Percentiles rank a stretch among this genome's conserved stretches.
Evolutionary conservation across 2,888 invertebrate genomes (phyloP).

Genomic region (Drosophila nigricruria): DNA sequence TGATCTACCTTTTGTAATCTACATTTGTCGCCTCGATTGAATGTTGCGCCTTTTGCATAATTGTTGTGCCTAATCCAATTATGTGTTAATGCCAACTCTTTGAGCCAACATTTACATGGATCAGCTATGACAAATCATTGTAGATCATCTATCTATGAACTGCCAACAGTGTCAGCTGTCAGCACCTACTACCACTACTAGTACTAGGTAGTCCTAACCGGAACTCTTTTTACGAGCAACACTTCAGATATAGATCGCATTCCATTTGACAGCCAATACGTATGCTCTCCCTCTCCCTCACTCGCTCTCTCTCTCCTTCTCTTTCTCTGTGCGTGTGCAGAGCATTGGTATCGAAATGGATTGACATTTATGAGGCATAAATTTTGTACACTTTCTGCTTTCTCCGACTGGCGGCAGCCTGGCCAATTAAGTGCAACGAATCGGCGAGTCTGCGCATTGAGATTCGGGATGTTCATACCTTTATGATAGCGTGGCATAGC

Average conservation of each 20-base stretch:
- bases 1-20: background rate
- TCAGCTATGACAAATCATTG: conserved; percentile 22
- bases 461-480: conserved; percentile 49
- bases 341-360: conserved; percentile 27
- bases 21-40: background rate
- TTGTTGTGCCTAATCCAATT: conserved; percentile 15
- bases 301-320: background rate
- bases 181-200: conserved; percentile 17
- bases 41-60: conserved; percentile 4
- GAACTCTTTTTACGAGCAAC: conserved; percentile 41
- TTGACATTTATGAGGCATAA: conserved; percentile 78
- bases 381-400: conserved; percentile 66
- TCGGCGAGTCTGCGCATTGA: conserved; percentile 28
- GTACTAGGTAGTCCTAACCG: background rate
- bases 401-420: conserved; percentile 33
- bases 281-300: no score
- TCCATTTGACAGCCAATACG: conserved; percentile 9
- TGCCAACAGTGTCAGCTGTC: conserved; percentile 25
- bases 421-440: conserved; percentile 78
- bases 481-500: conserved; percentile 39
- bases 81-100: conserved; percentile 4
- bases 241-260: conserved; percentile 61
- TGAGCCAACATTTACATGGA: background rate
- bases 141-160: conserved; percentile 5
- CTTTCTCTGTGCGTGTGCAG: background rate